phyloP scores from a whole-genome alignment of 2,113 vertebrate genomes.

The Struthio camelus region DNA sequence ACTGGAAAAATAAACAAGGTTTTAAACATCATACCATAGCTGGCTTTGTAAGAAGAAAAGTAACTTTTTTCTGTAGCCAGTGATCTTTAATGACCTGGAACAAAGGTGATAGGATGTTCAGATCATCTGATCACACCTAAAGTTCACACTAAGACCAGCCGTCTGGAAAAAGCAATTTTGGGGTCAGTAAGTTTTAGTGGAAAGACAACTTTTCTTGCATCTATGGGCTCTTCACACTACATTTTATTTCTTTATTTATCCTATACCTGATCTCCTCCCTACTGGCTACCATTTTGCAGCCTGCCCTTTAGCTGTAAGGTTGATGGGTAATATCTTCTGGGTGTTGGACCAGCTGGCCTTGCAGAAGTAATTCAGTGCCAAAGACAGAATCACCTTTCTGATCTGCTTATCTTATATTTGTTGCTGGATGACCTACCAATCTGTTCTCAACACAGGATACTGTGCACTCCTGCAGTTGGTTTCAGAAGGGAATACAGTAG shows the following conservation, averaged over 20 bases:
- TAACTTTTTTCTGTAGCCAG: neutral
- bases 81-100: neutral
- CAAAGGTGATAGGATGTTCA: neutral
- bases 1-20: neutral
- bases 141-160: conserved; percentile 9
- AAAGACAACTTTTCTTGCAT: neutral
- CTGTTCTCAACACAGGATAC: neutral
- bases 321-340: neutral
- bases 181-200: neutral
- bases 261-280: neutral
- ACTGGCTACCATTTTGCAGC: neutral
- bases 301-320: neutral
- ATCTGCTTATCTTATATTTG: neutral
- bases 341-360: neutral
- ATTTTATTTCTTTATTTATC: neutral
- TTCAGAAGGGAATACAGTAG: neutral
- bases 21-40: neutral
- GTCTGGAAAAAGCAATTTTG: neutral
- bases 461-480: neutral
- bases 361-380: neutral
- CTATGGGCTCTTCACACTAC: neutral
- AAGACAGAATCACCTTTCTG: neutral
- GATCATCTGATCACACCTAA: neutral
- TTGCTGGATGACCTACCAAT: neutral
- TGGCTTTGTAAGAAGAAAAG: neutral